These are phyloP conservation scores for Antennarius striatus DNA, from an alignment of 2,113 vertebrate genomes.

Conservation along the genomic window DNA sequence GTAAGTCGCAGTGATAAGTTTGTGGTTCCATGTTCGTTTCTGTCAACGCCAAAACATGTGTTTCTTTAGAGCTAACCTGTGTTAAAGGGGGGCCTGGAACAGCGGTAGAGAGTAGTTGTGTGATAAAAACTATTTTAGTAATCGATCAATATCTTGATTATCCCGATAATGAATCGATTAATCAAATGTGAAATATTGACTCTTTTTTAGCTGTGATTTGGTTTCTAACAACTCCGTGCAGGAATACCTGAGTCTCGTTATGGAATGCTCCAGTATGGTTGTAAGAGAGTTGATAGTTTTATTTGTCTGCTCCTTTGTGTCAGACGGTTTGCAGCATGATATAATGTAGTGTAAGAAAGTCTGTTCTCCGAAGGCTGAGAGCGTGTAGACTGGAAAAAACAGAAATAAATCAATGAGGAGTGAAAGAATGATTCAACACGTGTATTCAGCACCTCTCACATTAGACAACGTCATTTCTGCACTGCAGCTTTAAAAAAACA, in stretches of 20 bases:
- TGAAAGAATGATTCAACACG: background rate
- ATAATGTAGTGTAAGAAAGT: background rate
- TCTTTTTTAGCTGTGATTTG: background rate
- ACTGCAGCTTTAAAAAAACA: background rate
- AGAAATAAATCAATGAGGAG: background rate
- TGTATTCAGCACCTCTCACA: too few relatives aligned
- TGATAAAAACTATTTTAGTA: too few relatives aligned
- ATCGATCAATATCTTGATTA: too few relatives aligned
- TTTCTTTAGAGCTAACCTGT: conserved; percentile 6
- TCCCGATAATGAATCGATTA: background rate
- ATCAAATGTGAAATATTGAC: background rate
- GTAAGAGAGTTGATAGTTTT: background rate
- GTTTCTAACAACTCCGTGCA: background rate
- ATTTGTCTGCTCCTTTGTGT: conserved; percentile 1
- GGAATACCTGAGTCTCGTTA: background rate
- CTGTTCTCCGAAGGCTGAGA: background rate
- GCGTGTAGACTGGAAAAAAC: background rate
- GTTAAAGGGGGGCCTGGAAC: background rate
- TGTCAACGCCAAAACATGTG: conserved; percentile 15
- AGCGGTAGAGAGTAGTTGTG: too few relatives aligned
- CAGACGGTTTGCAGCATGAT: background rate
- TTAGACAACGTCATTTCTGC: background rate
- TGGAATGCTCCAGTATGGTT: background rate
- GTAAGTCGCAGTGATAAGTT: conserved; percentile 23
- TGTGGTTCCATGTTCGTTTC: conserved; percentile 18